Evolutionary conservation across 2,113 vertebrate species (phyloP), one percentile per base, ranked within the genome.

Genomic region (Taurulus bubalis): DNA sequence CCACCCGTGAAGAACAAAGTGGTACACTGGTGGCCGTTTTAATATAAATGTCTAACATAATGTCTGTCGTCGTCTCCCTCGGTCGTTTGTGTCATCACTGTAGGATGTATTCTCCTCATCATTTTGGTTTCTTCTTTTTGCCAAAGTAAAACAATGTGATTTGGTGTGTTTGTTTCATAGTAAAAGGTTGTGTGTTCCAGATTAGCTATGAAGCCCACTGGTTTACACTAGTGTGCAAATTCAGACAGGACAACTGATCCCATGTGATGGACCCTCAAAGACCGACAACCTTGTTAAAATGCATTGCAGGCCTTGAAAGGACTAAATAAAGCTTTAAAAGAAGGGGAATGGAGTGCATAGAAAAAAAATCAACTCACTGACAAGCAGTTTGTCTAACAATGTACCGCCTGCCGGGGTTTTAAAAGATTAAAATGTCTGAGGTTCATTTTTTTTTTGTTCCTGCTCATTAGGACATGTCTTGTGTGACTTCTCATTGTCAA

Each of bases 391-490:
- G 90, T 93, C 87, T 93, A 94, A 94, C 91, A 94, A 93, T 90
- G 91, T 88, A 82, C 88, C 73, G 87, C 87, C 87, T 91, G 93
- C 86, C 83, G 51, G 88, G 89, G 89, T 90, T 94, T 92, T 93
- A 88, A 94, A 93, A 93, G 93, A 94, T 93, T 91, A 92, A 90
- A 92, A 93, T 89, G 88, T 91, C 91, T 91, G 77, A 81, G 72
- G 87, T 91, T 92, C 80, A 47, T 87, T 79, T 85, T 79, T 42
- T 91, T 91, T 90, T 87, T 86, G 79, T 91, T 91, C 71, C 71
- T 81, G 76, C 91, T 95, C 93, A 94, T 94, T 94, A 94, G 88
- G 90, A 92, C 76, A 85, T 83, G 90, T 94, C 92, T 94, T 90
- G 72, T 83, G 73, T 83, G 89, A 91, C 92, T 94, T 91, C 84